Evolutionary conservation across 2,888 invertebrate genomes (phyloP).

Genomic region (Platycheirus rosarum): DNA sequence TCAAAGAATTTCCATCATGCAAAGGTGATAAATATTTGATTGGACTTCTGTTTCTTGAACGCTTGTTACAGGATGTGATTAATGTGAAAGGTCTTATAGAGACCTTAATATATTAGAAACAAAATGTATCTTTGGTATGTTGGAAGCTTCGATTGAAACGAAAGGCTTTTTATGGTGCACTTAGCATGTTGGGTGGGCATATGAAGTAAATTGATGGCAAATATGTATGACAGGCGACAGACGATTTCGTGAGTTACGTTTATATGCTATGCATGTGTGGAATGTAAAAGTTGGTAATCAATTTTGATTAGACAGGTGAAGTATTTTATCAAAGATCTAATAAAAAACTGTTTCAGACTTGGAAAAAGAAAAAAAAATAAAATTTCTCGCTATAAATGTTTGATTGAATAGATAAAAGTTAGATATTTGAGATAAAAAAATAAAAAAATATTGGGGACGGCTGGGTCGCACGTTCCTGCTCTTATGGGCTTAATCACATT

Average conservation of each 20-base stretch:
- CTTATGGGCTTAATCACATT: too few relatives aligned
- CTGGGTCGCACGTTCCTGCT: too few relatives aligned
- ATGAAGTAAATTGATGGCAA: conserved; percentile 40
- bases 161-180: conserved; percentile 26
- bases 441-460: too few relatives aligned
- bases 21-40: conserved; percentile 66
- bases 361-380: too few relatives aligned
- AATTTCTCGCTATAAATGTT: too few relatives aligned
- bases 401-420: too few relatives aligned
- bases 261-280: neutral
- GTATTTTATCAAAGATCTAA: conserved; percentile 17
- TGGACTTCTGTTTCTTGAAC: conserved; percentile 50
- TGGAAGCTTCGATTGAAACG: conserved; percentile 5
- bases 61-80: conserved; percentile 62
- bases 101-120: conserved; percentile 16
- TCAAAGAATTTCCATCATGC: conserved; percentile 2
- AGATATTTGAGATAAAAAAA: too few relatives aligned
- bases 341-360: neutral
- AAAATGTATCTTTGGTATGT: conserved; percentile 9
- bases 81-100: conserved; percentile 42
- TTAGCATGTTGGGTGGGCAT: conserved; percentile 59
- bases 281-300: conserved; percentile 58
- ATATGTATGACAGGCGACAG: conserved; percentile 13
- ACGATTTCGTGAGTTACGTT: conserved; percentile 34
- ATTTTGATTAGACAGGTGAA: conserved; percentile 53